Conservation (phyloP, 1,140 invertebrate species). For the Paramacrobiotus metropolitanus region DNA sequence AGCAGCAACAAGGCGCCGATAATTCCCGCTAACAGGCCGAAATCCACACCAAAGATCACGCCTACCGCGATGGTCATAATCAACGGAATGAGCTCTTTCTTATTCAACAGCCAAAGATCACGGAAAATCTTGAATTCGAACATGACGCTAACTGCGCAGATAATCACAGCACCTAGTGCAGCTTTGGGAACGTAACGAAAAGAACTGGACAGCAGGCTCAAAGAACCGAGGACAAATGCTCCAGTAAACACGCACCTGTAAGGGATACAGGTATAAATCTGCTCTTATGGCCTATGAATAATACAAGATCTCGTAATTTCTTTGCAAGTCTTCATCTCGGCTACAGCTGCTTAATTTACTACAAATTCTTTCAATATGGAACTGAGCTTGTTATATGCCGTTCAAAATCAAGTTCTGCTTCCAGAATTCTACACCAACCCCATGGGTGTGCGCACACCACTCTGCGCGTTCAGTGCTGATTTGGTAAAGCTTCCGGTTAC, state of each 20-base stretch:
- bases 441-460: background rate
- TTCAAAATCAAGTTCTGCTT: too few species aligned
- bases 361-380: too few species aligned
- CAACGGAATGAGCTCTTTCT: background rate
- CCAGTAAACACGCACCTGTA: background rate
- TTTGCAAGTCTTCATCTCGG: too few species aligned
- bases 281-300: too few species aligned
- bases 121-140: background rate
- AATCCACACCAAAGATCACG: background rate
- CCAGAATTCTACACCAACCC: too few species aligned
- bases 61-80: background rate
- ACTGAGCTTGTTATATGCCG: too few species aligned
- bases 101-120: background rate
- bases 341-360: too few species aligned
- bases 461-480: background rate
- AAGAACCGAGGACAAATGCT: background rate
- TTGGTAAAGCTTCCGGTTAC: slow-evolving; percentile 15
- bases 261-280: background rate
- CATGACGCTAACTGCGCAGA: background rate
- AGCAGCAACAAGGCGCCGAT: background rate
- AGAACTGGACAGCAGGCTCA: background rate
- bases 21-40: background rate
- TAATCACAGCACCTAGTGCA: background rate
- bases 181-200: background rate
- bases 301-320: too few species aligned